A percentile compares a stretch with the other conserved stretches of the same genome.
These are phyloP conservation scores for Tenodera sinensis DNA, from an alignment of 2,888 invertebrate genomes.

Conservation along the genomic window DNA sequence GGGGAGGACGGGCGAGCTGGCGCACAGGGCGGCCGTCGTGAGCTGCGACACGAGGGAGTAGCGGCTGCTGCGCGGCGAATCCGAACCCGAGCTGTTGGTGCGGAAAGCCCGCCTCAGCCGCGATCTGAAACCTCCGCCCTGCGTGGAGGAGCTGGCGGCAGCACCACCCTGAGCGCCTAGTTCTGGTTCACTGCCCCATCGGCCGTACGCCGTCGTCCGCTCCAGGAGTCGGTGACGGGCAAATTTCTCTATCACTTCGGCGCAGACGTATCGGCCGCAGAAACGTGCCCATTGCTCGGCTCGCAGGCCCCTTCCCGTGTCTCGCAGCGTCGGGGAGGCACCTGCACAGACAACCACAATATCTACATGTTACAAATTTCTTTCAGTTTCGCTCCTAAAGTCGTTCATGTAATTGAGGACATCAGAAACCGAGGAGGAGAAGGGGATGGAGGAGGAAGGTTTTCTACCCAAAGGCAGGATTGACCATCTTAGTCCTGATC, in stretches of 20 bases:
- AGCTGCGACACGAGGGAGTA: conserved; percentile 51
- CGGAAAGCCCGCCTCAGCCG: conserved; percentile 56
- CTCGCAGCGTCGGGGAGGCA: conserved; percentile 64
- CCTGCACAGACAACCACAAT: conserved; percentile 46
- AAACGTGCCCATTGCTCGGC: conserved; percentile 74
- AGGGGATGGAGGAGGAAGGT: too few species aligned
- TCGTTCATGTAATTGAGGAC: too few species aligned
- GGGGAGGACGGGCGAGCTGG: conserved; percentile 57
- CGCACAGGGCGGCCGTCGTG: conserved; percentile 58
- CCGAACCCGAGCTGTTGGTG: conserved; percentile 46
- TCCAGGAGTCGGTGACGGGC: conserved; percentile 56
- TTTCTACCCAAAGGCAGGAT: too few species aligned
- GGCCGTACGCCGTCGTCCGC: conserved; percentile 51
- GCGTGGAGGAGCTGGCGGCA: conserved; percentile 23
- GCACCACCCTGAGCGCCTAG: conserved; percentile 40
- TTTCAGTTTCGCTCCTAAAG: too few species aligned
- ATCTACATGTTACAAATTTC: too few species aligned
- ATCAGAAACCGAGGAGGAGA: too few species aligned
- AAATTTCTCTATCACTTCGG: conserved; percentile 67
- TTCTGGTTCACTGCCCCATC: conserved; percentile 61
- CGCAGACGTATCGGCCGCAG: conserved; percentile 66
- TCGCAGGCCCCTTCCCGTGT: conserved; percentile 62
- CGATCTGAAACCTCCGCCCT: conserved; percentile 49
- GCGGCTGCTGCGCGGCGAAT: conserved; percentile 26
- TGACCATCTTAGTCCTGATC: too few species aligned